Conservation (phyloP, 2,888 invertebrate species). For the Cryptophagus acutangulus region DNA sequence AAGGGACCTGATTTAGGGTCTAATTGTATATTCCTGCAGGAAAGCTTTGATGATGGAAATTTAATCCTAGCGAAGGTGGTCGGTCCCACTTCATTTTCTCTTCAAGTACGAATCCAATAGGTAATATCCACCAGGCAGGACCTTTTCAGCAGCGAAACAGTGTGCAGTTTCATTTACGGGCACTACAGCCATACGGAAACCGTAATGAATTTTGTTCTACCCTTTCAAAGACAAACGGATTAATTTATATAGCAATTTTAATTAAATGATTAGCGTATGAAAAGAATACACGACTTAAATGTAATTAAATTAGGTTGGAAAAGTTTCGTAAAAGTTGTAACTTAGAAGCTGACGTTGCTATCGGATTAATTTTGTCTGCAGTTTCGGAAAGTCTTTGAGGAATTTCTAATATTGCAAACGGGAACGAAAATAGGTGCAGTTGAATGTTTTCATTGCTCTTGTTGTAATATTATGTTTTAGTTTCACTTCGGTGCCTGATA, state of each 20-base stretch:
- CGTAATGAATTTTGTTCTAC: slow-evolving; percentile 35
- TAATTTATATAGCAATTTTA: slow-evolving; percentile 40
- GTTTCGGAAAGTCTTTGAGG: slow-evolving; percentile 18
- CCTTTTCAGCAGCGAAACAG: too few species aligned
- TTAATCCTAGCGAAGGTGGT: too few species aligned
- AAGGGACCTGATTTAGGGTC: slow-evolving; percentile 26
- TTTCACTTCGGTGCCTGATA: too few species aligned
- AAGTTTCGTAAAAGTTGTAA: slow-evolving; percentile 28
- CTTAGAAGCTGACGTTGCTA: slow-evolving; percentile 17
- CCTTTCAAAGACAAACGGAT: slow-evolving; percentile 32
- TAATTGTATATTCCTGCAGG: too few species aligned
- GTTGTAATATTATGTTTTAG: too few species aligned
- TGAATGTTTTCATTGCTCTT: too few species aligned
- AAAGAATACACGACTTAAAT: slow-evolving; percentile 36
- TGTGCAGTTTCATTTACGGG: too few species aligned
- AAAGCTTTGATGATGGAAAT: too few species aligned
- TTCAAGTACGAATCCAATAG: slow-evolving; percentile 3
- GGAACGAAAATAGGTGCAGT: too few species aligned
- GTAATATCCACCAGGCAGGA: neutral
- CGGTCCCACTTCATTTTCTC: too few species aligned
- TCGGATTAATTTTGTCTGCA: slow-evolving; percentile 31
- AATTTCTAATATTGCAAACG: slow-evolving; percentile 30
- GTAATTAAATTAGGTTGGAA: slow-evolving; percentile 35
- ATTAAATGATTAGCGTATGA: slow-evolving; percentile 41
- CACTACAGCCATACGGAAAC: too few species aligned